These are phyloP conservation scores for Rhinopomastus cyanomelas DNA, from an alignment of 2,113 vertebrate species.

Conservation along the genomic window DNA sequence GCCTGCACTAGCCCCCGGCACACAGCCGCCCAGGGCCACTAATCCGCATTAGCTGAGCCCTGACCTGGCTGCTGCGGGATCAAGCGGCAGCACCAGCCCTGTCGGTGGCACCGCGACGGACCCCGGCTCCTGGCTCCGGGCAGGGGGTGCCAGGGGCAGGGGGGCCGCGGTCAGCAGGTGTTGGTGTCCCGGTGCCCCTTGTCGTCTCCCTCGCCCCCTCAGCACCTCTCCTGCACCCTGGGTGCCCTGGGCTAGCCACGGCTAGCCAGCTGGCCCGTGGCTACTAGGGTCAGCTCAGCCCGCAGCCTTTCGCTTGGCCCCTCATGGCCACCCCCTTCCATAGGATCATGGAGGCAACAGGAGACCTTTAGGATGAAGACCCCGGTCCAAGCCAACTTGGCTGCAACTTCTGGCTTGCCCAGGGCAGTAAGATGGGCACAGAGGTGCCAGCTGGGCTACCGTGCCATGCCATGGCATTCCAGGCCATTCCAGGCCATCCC, in stretches of 20 bases:
- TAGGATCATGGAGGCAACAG: too few relatives aligned
- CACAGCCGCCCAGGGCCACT: neutral
- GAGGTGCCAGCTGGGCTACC: too few relatives aligned
- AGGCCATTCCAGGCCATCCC: rapidly evolving
- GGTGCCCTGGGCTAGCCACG: too few relatives aligned
- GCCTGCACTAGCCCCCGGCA: neutral
- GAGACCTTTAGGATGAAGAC: neutral
- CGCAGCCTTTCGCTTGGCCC: neutral
- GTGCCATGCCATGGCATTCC: rapidly evolving
- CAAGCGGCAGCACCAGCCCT: neutral
- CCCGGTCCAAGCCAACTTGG: rapidly evolving
- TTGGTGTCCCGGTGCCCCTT: rapidly evolving
- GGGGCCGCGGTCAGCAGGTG: neutral
- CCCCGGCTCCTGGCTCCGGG: rapidly evolving
- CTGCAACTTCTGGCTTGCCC: too few relatives aligned
- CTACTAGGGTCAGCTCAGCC: neutral
- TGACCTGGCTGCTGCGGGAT: neutral
- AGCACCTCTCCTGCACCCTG: neutral
- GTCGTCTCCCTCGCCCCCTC: neutral
- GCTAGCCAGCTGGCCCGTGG: neutral
- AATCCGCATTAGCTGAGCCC: conserved; percentile 34
- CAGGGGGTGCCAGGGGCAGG: rapidly evolving
- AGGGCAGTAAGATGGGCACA: too few relatives aligned
- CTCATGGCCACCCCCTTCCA: too few relatives aligned
- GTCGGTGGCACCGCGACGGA: rapidly evolving